These are phyloP conservation scores for Siniperca undulata DNA, from an alignment of 2,797 vertebrate species.

Conservation along the genomic window DNA sequence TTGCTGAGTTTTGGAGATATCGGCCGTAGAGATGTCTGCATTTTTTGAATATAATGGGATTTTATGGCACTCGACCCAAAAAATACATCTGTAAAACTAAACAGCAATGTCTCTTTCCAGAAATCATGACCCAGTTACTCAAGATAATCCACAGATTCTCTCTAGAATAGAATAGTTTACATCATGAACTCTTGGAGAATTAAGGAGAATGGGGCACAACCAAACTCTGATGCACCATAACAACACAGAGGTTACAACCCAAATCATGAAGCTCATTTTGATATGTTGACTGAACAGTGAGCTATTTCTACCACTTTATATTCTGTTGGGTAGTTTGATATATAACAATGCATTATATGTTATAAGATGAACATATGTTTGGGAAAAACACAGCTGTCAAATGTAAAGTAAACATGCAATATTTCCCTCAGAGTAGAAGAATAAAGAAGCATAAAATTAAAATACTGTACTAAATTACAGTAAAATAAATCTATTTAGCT, in stretches of 20 bases:
- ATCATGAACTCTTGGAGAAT: no score
- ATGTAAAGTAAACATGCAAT: neutral
- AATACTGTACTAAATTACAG: neutral
- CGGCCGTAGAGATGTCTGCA: no score
- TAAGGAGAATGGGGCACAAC: neutral
- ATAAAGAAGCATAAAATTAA: neutral
- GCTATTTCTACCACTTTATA: neutral
- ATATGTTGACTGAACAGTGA: neutral
- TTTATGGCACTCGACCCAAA: no score
- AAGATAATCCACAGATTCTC: no score
- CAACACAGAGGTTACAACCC: neutral
- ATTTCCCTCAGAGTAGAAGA: conserved; percentile 1
- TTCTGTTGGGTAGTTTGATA: neutral
- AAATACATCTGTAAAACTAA: no score
- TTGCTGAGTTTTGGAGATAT: no score
- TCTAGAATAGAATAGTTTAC: no score
- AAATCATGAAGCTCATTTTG: neutral
- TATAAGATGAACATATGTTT: neutral
- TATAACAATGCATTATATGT: neutral
- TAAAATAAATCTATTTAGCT: neutral
- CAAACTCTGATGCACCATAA: neutral
- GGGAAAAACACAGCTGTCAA: neutral
- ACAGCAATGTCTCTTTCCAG: no score
- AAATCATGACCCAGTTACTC: no score
- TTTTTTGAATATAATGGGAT: no score